Evolutionary conservation across 2,888 invertebrate genomes (phyloP), one percentile per base, ranked within the genome.

Genomic region (Habroteleia sp.): DNA sequence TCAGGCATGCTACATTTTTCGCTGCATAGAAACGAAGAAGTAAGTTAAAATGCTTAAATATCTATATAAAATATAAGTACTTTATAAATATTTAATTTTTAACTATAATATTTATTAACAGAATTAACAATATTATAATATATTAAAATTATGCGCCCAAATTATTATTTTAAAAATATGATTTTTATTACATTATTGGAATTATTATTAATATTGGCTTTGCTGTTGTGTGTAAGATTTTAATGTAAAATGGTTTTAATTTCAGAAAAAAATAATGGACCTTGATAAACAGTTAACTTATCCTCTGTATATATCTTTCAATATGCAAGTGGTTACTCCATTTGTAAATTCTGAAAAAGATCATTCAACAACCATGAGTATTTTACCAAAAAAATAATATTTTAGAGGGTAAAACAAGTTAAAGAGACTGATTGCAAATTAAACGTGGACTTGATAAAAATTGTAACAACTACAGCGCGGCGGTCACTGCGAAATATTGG

Each of bases 221-320:
- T n/a, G n/a, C n/a, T n/a, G n/a, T n/a, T n/a, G n/a, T n/a, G n/a
- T n/a, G n/a, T n/a, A n/a, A n/a, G n/a, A n/a, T n/a, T n/a, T n/a
- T 33, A 27, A 13, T 33, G 13, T 33, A 33, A 35, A 23, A 20
- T 14, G 13, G 8, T 14, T 41, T 50, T 76, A 20, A 42, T 89
- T 80, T 44, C 78, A 88, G 87, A 87, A 87, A 76, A 85, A 89
- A 76, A 85, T 90, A 11, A 85, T 91, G 81, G 87, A 89, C 2
- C 89, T 93, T 71, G 93, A 93, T 60, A 89, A 91, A 13, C 91
- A 92, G 73, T 84, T 93, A 50, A 90, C 90, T 37, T 93, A 93
- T 88, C 94, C 94, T 0, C 83, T 94, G 50, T 90, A 93, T 60
- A 90, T 94, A 82, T 93, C 93, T 6, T 93, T 93, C 23, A 93